These are phyloP conservation scores for Grapholita molesta DNA, from an alignment of 1,140 invertebrate species.

Conservation along the genomic window DNA sequence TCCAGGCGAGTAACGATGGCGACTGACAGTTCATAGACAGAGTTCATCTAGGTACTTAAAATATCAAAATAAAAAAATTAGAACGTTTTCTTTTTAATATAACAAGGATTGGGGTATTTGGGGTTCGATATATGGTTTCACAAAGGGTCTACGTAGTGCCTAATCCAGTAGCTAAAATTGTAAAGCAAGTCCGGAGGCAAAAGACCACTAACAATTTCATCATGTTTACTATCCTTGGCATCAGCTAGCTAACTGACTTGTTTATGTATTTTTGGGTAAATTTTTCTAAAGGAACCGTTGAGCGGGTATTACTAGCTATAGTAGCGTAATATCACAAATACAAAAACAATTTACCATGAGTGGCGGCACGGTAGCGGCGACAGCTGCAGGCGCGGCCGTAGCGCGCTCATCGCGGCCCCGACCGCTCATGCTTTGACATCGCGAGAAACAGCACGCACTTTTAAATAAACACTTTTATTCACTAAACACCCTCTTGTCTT, in stretches of 20 bases:
- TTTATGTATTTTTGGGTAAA: background rate
- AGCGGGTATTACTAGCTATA: background rate
- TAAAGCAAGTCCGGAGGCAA: too few species aligned
- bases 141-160: too few species aligned
- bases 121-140: too few species aligned
- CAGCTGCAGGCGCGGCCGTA: slow-evolving; percentile 35
- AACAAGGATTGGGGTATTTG: too few species aligned
- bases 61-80: too few species aligned
- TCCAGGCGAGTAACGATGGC: too few species aligned
- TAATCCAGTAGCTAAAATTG: too few species aligned
- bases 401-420: slow-evolving; percentile 56
- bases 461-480: background rate
- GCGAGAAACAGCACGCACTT: slow-evolving; percentile 23
- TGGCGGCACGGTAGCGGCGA: slow-evolving; percentile 29
- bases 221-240: background rate
- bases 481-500: background rate
- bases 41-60: too few species aligned
- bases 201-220: background rate
- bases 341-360: slow-evolving; percentile 51
- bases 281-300: background rate
- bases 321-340: background rate
- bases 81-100: too few species aligned
- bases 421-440: slow-evolving; percentile 62
- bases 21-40: too few species aligned
- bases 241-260: background rate